phyloP scores from a whole-genome alignment of 1,140 invertebrate genomes.

The Leucophenga varia region DNA sequence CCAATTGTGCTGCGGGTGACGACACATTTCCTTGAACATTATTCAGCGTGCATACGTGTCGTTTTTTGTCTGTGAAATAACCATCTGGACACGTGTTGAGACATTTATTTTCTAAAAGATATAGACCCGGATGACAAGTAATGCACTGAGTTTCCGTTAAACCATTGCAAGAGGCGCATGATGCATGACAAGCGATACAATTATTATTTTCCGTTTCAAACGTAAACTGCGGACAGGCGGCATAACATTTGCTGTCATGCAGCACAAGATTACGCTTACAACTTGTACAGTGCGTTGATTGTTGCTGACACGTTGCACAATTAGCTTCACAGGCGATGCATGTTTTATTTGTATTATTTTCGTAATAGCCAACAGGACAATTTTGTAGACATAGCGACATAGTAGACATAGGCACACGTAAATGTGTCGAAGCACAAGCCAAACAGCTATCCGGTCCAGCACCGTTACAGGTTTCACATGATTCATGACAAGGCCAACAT shows the following conservation, averaged over 20 bases:
- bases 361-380: slow-evolving; percentile 83
- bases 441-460: slow-evolving; percentile 80
- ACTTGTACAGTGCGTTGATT: slow-evolving; percentile 77
- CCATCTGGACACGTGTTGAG: slow-evolving; percentile 69
- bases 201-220: slow-evolving; percentile 82
- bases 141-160: slow-evolving; percentile 77
- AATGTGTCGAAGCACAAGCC: slow-evolving; percentile 76
- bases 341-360: slow-evolving; percentile 69
- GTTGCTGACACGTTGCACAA: slow-evolving; percentile 78
- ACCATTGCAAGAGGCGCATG: slow-evolving; percentile 81
- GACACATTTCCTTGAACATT: too few species aligned
- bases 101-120: slow-evolving; percentile 67
- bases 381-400: slow-evolving; percentile 78
- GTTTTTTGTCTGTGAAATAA: slow-evolving; percentile 73
- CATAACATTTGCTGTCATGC: slow-evolving; percentile 76
- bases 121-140: slow-evolving; percentile 69
- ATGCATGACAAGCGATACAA: slow-evolving; percentile 74
- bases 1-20: slow-evolving; percentile 67
- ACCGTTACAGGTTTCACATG: slow-evolving; percentile 79
- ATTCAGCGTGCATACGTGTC: slow-evolving; percentile 72
- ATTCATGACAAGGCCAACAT: slow-evolving; percentile 81
- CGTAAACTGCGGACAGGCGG: slow-evolving; percentile 76
- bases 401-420: slow-evolving; percentile 74
- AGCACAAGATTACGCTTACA: slow-evolving; percentile 82
- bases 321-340: slow-evolving; percentile 79